Percentiles rank a stretch among this genome's conserved stretches.
These are phyloP conservation scores for Vireo altiloquus DNA, from an alignment of 2,113 vertebrate genomes.

Conservation along the genomic window DNA sequence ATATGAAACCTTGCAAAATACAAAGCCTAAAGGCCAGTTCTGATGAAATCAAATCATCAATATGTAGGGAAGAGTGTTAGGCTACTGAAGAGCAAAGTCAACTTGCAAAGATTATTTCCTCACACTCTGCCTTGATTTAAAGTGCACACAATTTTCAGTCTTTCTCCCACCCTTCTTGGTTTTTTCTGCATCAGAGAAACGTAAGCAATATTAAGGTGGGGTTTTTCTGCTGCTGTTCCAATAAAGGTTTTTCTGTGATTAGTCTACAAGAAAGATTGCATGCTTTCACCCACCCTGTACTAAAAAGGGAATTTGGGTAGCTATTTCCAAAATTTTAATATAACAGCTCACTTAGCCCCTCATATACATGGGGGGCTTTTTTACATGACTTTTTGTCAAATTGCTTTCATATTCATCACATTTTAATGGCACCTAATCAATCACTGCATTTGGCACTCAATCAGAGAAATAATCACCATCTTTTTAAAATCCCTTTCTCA, in stretches of 20 bases:
- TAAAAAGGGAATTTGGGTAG: neutral
- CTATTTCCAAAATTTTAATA: neutral
- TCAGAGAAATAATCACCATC: neutral
- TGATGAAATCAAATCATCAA: neutral
- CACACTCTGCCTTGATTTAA: neutral
- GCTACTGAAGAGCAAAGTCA: neutral
- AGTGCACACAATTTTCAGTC: neutral
- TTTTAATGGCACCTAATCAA: neutral
- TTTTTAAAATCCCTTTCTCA: neutral
- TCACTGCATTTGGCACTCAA: neutral
- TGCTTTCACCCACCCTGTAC: neutral
- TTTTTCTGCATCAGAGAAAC: neutral
- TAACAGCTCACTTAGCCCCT: neutral
- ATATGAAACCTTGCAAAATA: neutral
- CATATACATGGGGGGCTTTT: too few relatives aligned
- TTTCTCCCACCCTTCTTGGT: neutral
- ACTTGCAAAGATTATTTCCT: neutral
- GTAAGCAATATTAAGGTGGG: neutral
- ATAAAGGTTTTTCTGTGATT: neutral
- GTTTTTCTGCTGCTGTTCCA: neutral
- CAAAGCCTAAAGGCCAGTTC: neutral
- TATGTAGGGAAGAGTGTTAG: neutral
- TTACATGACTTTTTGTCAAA: too few relatives aligned
- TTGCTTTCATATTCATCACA: too few relatives aligned
- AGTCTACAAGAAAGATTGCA: neutral